Evolutionary conservation across 1,140 invertebrate species (phyloP).

Genomic region (Ceratina australensis): DNA sequence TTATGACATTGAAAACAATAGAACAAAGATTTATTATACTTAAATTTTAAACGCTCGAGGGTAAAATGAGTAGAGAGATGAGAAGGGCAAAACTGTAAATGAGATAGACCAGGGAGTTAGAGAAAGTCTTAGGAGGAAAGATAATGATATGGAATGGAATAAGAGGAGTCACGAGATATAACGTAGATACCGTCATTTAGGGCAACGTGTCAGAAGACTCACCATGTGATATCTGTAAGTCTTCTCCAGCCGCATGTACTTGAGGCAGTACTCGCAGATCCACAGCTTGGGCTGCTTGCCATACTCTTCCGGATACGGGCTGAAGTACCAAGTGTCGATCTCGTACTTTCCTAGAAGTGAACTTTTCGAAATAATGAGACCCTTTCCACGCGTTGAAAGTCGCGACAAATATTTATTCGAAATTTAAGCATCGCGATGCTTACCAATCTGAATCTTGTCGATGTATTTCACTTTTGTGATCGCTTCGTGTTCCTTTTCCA

Average conservation of each 20-base stretch:
- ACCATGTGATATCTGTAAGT: slow-evolving; percentile 92
- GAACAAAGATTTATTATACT: too few species aligned
- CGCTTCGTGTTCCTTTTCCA: slow-evolving; percentile 99
- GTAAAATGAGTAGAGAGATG: too few species aligned
- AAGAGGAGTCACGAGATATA: too few species aligned
- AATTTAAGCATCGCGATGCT: slow-evolving; percentile 49
- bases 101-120: too few species aligned
- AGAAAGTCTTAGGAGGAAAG: too few species aligned
- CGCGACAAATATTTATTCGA: too few species aligned
- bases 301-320: slow-evolving; percentile 98
- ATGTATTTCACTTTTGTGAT: slow-evolving; percentile 99
- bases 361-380: slow-evolving; percentile 67
- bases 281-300: slow-evolving; percentile 96
- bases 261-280: slow-evolving; percentile 98
- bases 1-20: too few species aligned
- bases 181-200: too few species aligned
- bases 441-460: slow-evolving; percentile 96
- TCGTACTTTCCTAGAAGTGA: slow-evolving; percentile 86
- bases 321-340: slow-evolving; percentile 99
- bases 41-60: too few species aligned
- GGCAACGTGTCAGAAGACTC: too few species aligned
- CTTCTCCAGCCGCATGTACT: slow-evolving; percentile 97
- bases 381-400: slow-evolving; percentile 44
- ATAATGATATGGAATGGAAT: too few species aligned
- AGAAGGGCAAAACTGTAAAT: too few species aligned